phyloP scores from a whole-genome alignment of 2,113 vertebrate species.

The Sclerurus mexicanus region DNA sequence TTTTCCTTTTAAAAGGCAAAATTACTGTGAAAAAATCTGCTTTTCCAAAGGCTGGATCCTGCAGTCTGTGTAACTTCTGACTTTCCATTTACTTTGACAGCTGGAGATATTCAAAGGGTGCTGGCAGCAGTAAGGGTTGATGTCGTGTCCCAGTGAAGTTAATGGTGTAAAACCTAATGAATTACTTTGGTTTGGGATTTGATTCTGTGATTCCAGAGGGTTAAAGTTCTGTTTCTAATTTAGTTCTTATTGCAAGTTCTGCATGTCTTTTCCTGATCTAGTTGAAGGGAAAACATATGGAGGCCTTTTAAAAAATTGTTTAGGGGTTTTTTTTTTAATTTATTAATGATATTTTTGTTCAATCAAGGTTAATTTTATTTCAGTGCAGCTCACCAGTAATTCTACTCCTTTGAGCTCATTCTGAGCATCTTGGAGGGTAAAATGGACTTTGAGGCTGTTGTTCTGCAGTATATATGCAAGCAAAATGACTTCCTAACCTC shows the following conservation, averaged over 20 bases:
- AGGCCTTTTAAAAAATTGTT: not conserved
- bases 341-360: slow-evolving; percentile 3
- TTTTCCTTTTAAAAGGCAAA: slow-evolving; percentile 34
- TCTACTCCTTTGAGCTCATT: slow-evolving; percentile 32
- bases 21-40: not conserved
- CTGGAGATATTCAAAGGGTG: not conserved
- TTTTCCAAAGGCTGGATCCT: slow-evolving; percentile 7
- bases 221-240: not conserved
- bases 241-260: not conserved
- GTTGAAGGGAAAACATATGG: not conserved
- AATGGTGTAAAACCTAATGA: not conserved
- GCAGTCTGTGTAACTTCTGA: not conserved
- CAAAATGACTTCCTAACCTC: not conserved
- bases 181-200: not conserved
- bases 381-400: slow-evolving; percentile 13
- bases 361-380: slow-evolving; percentile 40
- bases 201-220: not conserved
- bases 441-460: not conserved
- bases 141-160: not conserved
- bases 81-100: slow-evolving; percentile 3
- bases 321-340: not conserved
- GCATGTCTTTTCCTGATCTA: not conserved
- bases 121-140: not conserved
- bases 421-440: not conserved
- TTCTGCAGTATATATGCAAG: not conserved